phyloP scores from a whole-genome alignment of 1,140 invertebrate species.

The Glossosoma conforme region DNA sequence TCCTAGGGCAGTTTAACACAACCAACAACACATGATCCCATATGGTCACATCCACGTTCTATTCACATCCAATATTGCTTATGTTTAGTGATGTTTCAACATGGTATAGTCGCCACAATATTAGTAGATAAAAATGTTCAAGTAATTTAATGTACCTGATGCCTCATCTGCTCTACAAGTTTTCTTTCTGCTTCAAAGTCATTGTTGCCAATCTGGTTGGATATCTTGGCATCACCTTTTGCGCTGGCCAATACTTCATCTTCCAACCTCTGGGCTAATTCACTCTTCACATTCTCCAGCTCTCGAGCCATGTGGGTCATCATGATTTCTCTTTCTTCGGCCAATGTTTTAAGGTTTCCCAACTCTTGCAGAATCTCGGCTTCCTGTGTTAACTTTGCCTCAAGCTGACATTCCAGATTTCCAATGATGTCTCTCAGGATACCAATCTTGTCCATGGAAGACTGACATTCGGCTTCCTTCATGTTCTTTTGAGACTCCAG shows the following conservation, averaged over 20 bases:
- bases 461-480: conserved; percentile 61
- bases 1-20: no score
- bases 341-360: conserved; percentile 39
- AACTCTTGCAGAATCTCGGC: conserved; percentile 40
- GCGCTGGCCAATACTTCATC: conserved; percentile 33
- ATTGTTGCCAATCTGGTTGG: background rate
- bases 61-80: no score
- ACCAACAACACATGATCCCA: no score
- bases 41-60: no score
- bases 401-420: conserved; percentile 67
- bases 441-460: conserved; percentile 65
- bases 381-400: conserved; percentile 54
- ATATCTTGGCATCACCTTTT: conserved; percentile 3
- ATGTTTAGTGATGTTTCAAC: no score
- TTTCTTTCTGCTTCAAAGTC: conserved; percentile 24
- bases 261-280: conserved; percentile 35
- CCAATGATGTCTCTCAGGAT: conserved; percentile 69
- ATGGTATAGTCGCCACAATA: no score
- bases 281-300: conserved; percentile 39
- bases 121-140: no score
- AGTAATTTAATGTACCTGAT: conserved; percentile 20
- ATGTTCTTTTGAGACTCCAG: conserved; percentile 54
- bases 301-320: conserved; percentile 40
- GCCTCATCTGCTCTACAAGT: conserved; percentile 26
- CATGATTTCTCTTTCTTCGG: conserved; percentile 44